Evolutionary conservation across 2,113 vertebrate genomes (phyloP).

Genomic region (Coptodon bakossiorum): DNA sequence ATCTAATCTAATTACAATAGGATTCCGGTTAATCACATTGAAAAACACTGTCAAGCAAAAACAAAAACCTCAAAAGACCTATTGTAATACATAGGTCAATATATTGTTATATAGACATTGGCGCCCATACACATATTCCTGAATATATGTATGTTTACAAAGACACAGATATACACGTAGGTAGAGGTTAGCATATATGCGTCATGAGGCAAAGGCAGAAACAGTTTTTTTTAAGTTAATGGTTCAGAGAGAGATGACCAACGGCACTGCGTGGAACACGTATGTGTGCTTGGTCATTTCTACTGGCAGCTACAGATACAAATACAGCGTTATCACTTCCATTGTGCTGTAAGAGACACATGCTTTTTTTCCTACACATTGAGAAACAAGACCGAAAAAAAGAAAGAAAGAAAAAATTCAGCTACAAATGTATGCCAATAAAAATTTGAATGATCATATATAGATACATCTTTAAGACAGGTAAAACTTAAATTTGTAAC

Average conservation of each 20-base stretch:
- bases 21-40: constrained; percentile 50
- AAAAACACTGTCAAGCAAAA: constrained; percentile 63
- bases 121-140: constrained; percentile 63
- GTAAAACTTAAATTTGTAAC: constrained; percentile 16
- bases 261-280: constrained; percentile 16
- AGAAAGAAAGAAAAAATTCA: neutral
- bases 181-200: constrained; percentile 63
- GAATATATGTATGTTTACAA: constrained; percentile 61
- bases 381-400: neutral
- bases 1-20: constrained; percentile 34
- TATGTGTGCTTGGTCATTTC: constrained; percentile 30
- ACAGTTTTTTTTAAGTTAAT: neutral
- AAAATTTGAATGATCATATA: neutral
- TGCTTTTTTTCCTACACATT: constrained; percentile 29
- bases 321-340: constrained; percentile 26
- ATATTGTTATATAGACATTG: constrained; percentile 56
- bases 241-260: constrained; percentile 59
- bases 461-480: constrained; percentile 23
- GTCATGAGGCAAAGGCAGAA: constrained; percentile 64
- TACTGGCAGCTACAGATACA: constrained; percentile 50
- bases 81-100: constrained; percentile 49
- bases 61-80: constrained; percentile 45
- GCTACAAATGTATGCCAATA: neutral
- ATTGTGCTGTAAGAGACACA: constrained; percentile 50
- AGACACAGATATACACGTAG: constrained; percentile 46